Evolutionary conservation across 1,140 invertebrate species (phyloP).

Genomic region (Drosophila sechellia): DNA sequence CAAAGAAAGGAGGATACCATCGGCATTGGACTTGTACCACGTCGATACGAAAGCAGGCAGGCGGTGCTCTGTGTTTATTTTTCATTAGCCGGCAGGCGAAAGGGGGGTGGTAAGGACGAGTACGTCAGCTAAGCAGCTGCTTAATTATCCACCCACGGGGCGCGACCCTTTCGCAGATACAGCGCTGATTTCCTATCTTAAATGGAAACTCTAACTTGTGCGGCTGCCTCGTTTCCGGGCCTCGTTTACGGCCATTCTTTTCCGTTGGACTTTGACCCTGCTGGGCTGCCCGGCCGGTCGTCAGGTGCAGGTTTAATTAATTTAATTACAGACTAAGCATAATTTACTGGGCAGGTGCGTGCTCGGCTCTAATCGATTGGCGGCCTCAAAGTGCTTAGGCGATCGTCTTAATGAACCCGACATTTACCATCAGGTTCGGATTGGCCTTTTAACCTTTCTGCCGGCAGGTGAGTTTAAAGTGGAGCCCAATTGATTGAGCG

Average conservation of each 20-base stretch:
- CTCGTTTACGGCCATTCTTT: slow-evolving; percentile 58
- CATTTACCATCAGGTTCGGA: slow-evolving; percentile 12
- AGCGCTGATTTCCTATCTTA: slow-evolving; percentile 77
- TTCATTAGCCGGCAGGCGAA: slow-evolving; percentile 57
- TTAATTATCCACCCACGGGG: slow-evolving; percentile 65
- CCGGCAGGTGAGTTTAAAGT: slow-evolving; percentile 33
- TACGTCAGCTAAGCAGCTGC: slow-evolving; percentile 61
- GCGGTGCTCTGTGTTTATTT: slow-evolving; percentile 62
- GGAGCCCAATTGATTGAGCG: slow-evolving; percentile 39
- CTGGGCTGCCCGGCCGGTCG: slow-evolving; percentile 26
- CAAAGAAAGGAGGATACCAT: slow-evolving; percentile 24
- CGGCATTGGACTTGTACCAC: neutral
- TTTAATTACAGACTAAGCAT: slow-evolving; percentile 82
- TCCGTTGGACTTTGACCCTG: slow-evolving; percentile 8
- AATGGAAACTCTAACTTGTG: slow-evolving; percentile 68
- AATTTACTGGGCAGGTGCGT: slow-evolving; percentile 79
- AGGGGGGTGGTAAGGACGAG: neutral
- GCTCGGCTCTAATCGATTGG: slow-evolving; percentile 54
- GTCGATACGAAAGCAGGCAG: slow-evolving; percentile 6
- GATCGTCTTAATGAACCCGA: slow-evolving; percentile 44
- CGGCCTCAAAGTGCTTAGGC: slow-evolving; percentile 40
- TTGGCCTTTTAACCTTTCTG: slow-evolving; percentile 4
- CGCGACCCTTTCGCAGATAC: slow-evolving; percentile 52
- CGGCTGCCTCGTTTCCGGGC: slow-evolving; percentile 58
- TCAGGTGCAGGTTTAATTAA: slow-evolving; percentile 79